These are phyloP conservation scores for Drosophila percnosoma DNA, from an alignment of 2,888 invertebrate species.

Conservation along the genomic window DNA sequence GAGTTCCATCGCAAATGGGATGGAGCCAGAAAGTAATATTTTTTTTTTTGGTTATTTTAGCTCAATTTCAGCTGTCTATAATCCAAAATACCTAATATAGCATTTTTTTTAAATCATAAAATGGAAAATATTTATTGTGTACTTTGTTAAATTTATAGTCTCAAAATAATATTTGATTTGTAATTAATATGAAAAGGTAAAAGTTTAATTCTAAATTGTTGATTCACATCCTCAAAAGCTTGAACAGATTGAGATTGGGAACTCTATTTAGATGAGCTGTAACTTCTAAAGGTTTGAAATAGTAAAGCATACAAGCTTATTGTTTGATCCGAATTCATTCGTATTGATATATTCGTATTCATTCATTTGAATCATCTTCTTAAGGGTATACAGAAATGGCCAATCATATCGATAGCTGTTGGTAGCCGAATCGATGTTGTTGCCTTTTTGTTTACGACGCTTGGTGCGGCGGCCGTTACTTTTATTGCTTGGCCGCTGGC, in stretches of 20 bases:
- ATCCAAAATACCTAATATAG: background rate
- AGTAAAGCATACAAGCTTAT: background rate
- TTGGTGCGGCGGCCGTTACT: slow-evolving; percentile 54
- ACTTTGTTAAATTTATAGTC: background rate
- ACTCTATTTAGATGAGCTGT: background rate
- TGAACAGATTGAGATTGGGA: background rate
- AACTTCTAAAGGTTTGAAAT: background rate
- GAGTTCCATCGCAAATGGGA: slow-evolving; percentile 19
- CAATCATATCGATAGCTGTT: slow-evolving; percentile 1
- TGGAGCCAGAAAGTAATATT: background rate
- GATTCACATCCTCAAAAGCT: background rate
- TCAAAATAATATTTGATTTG: background rate
- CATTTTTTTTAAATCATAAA: background rate
- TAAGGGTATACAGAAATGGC: slow-evolving; percentile 21
- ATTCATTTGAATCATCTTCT: background rate
- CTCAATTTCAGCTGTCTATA: background rate
- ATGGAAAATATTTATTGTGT: background rate
- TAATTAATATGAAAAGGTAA: background rate
- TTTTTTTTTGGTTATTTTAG: background rate
- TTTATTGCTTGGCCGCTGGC: slow-evolving; percentile 61
- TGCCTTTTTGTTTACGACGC: slow-evolving; percentile 50
- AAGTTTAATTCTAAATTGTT: background rate
- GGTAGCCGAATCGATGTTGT: slow-evolving; percentile 13
- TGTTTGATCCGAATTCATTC: background rate
- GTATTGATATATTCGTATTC: background rate